These are phyloP conservation scores for Drosophila heteroneura DNA, from an alignment of 2,888 invertebrate genomes.

Conservation along the genomic window DNA sequence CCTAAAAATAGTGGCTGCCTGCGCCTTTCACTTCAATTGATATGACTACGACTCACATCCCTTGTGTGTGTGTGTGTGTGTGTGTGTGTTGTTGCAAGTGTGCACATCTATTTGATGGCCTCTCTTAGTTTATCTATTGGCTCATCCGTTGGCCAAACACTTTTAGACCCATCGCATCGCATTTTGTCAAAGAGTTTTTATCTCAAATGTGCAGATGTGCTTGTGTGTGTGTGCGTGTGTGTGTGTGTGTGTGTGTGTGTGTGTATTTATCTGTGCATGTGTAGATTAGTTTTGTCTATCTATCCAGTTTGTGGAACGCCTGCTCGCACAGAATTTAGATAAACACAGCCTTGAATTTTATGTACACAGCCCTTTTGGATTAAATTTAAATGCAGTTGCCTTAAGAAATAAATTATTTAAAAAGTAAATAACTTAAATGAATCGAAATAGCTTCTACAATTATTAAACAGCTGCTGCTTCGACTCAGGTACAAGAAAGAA, in stretches of 20 bases:
- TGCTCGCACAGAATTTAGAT: not conserved
- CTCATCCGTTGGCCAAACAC: slow-evolving; percentile 62
- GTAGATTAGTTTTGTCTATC: slow-evolving; percentile 6
- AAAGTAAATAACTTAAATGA: not conserved
- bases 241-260: not conserved
- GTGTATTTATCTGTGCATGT: not conserved
- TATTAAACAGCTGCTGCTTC: not conserved
- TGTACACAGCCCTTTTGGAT: not conserved
- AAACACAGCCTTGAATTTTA: not conserved
- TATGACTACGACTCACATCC: slow-evolving; percentile 22
- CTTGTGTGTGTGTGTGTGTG: not conserved
- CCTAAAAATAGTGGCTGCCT: slow-evolving; percentile 58
- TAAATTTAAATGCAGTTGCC: not conserved
- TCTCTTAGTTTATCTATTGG: slow-evolving; percentile 9
- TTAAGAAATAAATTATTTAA: not conserved
- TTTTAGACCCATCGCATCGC: slow-evolving; percentile 47
- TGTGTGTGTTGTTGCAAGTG: slow-evolving; percentile 20
- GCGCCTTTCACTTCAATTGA: slow-evolving; percentile 50
- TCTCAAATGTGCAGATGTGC: slow-evolving; percentile 27
- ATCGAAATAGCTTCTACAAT: not conserved
- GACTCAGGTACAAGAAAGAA: not conserved
- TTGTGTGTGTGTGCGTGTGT: not conserved
- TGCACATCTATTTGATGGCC: slow-evolving; percentile 1
- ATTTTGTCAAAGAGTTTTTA: slow-evolving; percentile 46
- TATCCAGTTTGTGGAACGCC: not conserved